Evolutionary conservation across 2,888 invertebrate genomes (phyloP), one percentile per base, ranked within the genome.

Genomic region (Orgyia antiqua): DNA sequence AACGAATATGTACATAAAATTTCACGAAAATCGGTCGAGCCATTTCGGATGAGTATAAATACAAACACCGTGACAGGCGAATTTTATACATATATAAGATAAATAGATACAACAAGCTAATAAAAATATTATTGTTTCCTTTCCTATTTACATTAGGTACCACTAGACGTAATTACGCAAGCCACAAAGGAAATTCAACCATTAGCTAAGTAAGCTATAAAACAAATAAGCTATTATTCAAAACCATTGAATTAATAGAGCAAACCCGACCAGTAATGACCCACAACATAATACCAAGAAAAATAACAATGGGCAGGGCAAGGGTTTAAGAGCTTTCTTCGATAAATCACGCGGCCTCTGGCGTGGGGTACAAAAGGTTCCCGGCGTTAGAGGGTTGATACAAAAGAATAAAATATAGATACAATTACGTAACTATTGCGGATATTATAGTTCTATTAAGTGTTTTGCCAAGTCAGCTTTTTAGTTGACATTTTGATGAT

Each of bases 301-400:
- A 66, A 58, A 62, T 60, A 70, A 76, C 58, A 60, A 58, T 51
- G 35, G 52, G 27, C 49, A 63, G 58, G 65, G 75, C 76, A 82
- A 82, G 83, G 83, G 84, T 77, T 83, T 84, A 84, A 84, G 70
- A 82, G 83, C 84, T 78, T 83, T 83, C 80, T 70, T 68, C 64
- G 59, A 84, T 84, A 83, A 84, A 84, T 83, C 83, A 83, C 71
- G 45, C 32, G 45, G 51, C 7, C 23, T 49, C 56, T 6, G 15
- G 31, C 25, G 46, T 43, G 47, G 42, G 52, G 42, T 40, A 36
- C 43, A 51, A 45, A 46, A 45, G 49, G 40, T 31, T 40, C 41
- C 40, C 27, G 33, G 26, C 33, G 34, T 13, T 42, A 42, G 39
- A 38, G 47, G 51, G 51, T 33, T 28, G 56, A 27, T 29, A 33